Evolutionary conservation across 2,797 vertebrate genomes (phyloP).

Genomic region (Cryptoblepharus egeriae): DNA sequence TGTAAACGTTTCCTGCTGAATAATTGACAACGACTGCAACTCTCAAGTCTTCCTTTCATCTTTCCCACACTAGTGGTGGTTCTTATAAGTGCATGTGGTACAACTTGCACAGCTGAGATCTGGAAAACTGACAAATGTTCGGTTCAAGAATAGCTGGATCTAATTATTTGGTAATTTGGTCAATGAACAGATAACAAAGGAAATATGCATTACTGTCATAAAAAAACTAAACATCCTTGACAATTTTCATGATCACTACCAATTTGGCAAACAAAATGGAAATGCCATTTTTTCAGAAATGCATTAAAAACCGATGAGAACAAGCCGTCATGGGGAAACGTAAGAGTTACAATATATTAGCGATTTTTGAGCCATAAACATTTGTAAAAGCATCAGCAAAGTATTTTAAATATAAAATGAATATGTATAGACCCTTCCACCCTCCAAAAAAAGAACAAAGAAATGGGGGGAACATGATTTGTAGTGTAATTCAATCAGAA

Average conservation of each 20-base stretch:
- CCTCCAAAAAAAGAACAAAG: conserved; percentile 44
- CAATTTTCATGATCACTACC: conserved; percentile 39
- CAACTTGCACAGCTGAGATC: conserved; percentile 50
- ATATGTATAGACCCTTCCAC: conserved; percentile 44
- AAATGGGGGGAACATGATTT: conserved; percentile 61
- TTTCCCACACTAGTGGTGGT: conserved; percentile 7
- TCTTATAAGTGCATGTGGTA: conserved; percentile 41
- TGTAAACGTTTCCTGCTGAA: conserved; percentile 15
- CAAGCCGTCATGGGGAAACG: conserved; percentile 14
- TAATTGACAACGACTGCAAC: conserved; percentile 42
- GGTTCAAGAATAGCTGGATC: conserved; percentile 67
- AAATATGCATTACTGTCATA: conserved; percentile 61
- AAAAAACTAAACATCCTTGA: conserved; percentile 47
- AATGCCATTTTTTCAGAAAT: conserved; percentile 35
- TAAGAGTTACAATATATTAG: conserved; percentile 73
- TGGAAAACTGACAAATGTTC: conserved; percentile 50
- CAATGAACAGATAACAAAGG: conserved; percentile 37
- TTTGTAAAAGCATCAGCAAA: conserved; percentile 74
- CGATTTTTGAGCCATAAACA: conserved; percentile 70
- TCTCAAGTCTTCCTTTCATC: conserved; percentile 34
- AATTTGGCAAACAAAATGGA: conserved; percentile 63
- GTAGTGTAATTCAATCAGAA: conserved; percentile 66
- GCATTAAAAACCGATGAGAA: conserved; percentile 35
- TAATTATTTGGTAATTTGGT: conserved; percentile 49
- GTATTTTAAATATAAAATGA: conserved; percentile 74